Percentiles rank a stretch among this genome's conserved stretches.
These are phyloP conservation scores for Stichopus chloronotus DNA, from an alignment of 35 echinoderm and acorn worm genomes.

Conservation along the genomic window DNA sequence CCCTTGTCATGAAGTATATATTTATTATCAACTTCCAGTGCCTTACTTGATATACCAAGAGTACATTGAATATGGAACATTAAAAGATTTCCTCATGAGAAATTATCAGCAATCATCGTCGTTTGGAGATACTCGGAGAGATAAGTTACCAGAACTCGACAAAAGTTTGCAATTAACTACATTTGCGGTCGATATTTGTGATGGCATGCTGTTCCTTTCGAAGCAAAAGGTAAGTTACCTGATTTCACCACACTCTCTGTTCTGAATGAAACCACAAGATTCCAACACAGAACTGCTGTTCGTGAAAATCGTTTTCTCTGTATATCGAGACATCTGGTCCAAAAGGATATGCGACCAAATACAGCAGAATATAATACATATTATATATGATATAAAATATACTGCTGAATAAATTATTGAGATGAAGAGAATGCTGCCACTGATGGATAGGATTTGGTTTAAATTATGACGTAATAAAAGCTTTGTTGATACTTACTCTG, in stretches of 20 bases:
- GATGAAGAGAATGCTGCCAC: no score
- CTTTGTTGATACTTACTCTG: no score
- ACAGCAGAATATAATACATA: background rate
- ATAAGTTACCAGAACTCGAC: background rate
- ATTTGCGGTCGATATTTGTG: background rate
- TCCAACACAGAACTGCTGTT: background rate
- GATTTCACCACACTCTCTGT: no score
- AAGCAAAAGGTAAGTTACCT: background rate
- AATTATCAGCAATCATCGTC: background rate
- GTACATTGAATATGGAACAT: conserved; percentile 1
- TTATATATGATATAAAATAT: no score
- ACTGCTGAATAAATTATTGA: no score
- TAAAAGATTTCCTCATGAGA: conserved; percentile 26
- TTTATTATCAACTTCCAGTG: background rate
- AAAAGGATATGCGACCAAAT: background rate
- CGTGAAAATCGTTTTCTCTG: background rate
- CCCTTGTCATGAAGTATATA: background rate
- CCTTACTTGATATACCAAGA: conserved; percentile 48
- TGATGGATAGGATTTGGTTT: no score
- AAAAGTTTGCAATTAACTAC: background rate
- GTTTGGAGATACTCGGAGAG: no score
- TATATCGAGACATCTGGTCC: background rate
- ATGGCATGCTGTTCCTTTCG: background rate
- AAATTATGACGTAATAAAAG: no score
- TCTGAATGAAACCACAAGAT: no score